Percentiles rank a stretch among this genome's conserved stretches.
Evolutionary conservation across 2,888 invertebrate species (phyloP).

Genomic region (Drepanosiphum platanoidis): DNA sequence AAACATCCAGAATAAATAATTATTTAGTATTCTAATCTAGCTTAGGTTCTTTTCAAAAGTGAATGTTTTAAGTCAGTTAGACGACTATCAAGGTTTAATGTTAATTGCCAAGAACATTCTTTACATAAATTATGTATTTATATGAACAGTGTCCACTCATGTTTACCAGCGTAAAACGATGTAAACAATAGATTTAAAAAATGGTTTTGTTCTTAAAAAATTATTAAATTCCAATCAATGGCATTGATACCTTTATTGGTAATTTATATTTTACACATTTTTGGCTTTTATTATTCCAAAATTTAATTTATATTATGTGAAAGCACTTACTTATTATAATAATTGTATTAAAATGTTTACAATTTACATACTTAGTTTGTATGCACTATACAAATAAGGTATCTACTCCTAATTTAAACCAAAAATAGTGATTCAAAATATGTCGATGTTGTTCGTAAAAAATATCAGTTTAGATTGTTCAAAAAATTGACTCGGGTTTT

Average conservation of each 20-base stretch:
- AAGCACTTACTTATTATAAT: no score
- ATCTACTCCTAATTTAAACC: no score
- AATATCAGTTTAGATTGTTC: no score
- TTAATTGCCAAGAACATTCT: conserved; percentile 23
- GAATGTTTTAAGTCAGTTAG: conserved; percentile 21
- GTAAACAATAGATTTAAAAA: conserved; percentile 18
- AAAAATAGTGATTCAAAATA: no score
- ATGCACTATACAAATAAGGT: no score
- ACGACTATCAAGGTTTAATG: conserved; percentile 45
- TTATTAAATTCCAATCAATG: background rate
- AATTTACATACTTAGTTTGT: no score
- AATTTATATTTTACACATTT: background rate
- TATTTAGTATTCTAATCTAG: background rate
- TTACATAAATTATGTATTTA: conserved; percentile 8
- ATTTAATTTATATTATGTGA: no score
- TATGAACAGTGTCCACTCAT: background rate
- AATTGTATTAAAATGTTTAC: no score
- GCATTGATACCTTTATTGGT: background rate
- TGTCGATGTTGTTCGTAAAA: no score
- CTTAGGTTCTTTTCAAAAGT: conserved; percentile 14
- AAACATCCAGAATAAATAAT: background rate
- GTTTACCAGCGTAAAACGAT: background rate
- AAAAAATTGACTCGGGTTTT: no score
- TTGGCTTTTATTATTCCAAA: no score
- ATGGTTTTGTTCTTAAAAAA: background rate